Base-by-base conservation (phyloP, 35 echinoderm and acorn worm genomes). In the Anneissia japonica region DNA sequence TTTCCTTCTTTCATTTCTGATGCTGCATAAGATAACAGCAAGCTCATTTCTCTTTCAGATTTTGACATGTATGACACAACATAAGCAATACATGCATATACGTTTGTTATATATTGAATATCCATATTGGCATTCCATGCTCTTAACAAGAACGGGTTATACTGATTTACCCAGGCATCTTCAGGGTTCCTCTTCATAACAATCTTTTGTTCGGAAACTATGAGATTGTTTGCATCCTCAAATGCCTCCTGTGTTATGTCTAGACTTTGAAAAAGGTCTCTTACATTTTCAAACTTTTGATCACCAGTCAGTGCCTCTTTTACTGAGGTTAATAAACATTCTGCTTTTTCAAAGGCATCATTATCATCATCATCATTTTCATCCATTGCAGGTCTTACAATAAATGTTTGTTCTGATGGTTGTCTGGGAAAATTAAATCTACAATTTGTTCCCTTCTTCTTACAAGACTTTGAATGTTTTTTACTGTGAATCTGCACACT, bases 1-100 rank as follows among this genome's bases (percentile, higher is more conserved):
- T 94, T 94, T 46, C 93, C 93, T 79, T 89, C 23, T 56, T 56
- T 74, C 32, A 77, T 86, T 83, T 93, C 91, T 72, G 33, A 26
- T 36, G 77, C 73, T n/a, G 93, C 86, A 37, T 86, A 51, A 31
- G 74, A 31, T 17, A 96, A 56, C n/a, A 92, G 46, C 35, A 37
- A 31, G 30, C 93, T 76, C 93, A 91, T 95, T 77, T 87, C 93
- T 79, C 85, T 30, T 43, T 91, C 93, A 84, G 93, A 32, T 33
- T 94, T 94, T n/a, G 37, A 33, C 34, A 95, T 95, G n/a, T 95
- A 95, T 0, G 89, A 91, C 9, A 85, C 81, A 75, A 95, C 84
- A 32, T 95, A 91, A 56, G 32, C 82, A 32, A 90, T 73, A 74
- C 84, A 87, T 13, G 76, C 79, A 75, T 91, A 94, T 0, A 80